Percentiles rank a stretch among this genome's conserved stretches.
Evolutionary conservation across 2,797 vertebrate species (phyloP).

Genomic region (Phrynocephalus forsythii): DNA sequence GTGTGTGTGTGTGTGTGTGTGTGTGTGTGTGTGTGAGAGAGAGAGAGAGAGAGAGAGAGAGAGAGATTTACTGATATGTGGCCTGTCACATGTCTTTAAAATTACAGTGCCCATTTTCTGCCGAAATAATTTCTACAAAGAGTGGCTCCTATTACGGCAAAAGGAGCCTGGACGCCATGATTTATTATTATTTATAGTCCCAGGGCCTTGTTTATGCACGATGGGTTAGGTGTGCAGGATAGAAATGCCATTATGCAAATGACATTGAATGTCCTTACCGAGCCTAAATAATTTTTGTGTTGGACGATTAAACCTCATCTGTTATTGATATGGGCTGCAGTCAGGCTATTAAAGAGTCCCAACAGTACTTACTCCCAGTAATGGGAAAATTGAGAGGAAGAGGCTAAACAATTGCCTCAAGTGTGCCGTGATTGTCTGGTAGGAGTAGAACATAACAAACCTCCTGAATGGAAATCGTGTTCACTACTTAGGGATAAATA

Average conservation of each 20-base stretch:
- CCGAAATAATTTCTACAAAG: constrained; percentile 90
- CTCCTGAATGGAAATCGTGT: constrained; percentile 73
- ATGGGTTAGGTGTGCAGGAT: constrained; percentile 85
- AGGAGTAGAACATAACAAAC: constrained; percentile 81
- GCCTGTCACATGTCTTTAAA: constrained; percentile 80
- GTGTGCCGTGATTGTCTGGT: constrained; percentile 81
- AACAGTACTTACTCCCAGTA: constrained; percentile 88
- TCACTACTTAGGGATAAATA: constrained; percentile 82
- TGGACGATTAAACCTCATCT: constrained; percentile 97
- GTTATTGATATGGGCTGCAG: constrained; percentile 97
- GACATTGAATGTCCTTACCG: constrained; percentile 87
- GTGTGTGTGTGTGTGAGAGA: background rate
- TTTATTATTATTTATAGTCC: constrained; percentile 96
- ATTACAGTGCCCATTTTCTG: constrained; percentile 85
- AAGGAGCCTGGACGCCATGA: constrained; percentile 82
- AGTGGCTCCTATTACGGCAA: constrained; percentile 86
- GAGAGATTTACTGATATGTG: constrained; percentile 77
- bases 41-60: background rate
- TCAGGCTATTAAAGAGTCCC: constrained; percentile 92
- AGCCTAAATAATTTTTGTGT: constrained; percentile 94
- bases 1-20: too few relatives aligned
- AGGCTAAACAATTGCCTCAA: constrained; percentile 85
- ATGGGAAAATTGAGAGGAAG: constrained; percentile 89
- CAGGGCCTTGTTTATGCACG: constrained; percentile 88
- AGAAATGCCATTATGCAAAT: constrained; percentile 99